phyloP scores from a whole-genome alignment of 1,140 invertebrate genomes.

The Lycorma delicatula region DNA sequence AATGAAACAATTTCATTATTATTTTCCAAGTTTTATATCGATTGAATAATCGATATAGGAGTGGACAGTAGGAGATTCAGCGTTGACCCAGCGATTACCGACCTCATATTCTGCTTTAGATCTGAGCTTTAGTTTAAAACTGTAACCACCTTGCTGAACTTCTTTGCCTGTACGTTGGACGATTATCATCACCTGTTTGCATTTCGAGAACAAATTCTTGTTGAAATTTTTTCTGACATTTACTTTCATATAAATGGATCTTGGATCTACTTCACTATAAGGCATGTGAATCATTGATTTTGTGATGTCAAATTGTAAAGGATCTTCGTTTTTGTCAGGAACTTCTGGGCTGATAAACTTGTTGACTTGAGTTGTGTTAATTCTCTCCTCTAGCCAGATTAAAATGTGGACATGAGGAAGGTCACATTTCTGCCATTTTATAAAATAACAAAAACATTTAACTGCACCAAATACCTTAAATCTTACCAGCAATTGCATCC shows the following conservation, averaged over 20 bases:
- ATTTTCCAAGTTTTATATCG: too few species aligned
- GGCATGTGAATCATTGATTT: neutral
- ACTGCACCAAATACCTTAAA: slow-evolving; percentile 25
- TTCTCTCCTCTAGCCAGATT: neutral
- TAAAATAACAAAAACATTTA: neutral
- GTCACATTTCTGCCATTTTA: neutral
- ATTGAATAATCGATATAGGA: too few species aligned
- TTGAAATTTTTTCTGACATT: neutral
- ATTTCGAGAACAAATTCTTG: neutral
- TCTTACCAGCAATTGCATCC: slow-evolving; percentile 26
- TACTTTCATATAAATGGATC: neutral
- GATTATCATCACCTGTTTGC: neutral
- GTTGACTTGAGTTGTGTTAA: neutral
- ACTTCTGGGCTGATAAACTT: neutral
- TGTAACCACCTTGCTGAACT: too few species aligned
- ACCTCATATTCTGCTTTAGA: too few species aligned
- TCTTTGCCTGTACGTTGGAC: slow-evolving; percentile 21
- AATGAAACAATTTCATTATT: too few species aligned
- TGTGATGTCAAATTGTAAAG: neutral
- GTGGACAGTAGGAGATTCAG: too few species aligned
- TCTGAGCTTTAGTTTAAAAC: too few species aligned
- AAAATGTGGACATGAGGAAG: too few species aligned
- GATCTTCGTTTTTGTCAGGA: neutral
- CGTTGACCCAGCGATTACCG: too few species aligned
- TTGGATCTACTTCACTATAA: neutral